phyloP scores from a whole-genome alignment of 2,888 invertebrate species.

The Portevinia maculata region DNA sequence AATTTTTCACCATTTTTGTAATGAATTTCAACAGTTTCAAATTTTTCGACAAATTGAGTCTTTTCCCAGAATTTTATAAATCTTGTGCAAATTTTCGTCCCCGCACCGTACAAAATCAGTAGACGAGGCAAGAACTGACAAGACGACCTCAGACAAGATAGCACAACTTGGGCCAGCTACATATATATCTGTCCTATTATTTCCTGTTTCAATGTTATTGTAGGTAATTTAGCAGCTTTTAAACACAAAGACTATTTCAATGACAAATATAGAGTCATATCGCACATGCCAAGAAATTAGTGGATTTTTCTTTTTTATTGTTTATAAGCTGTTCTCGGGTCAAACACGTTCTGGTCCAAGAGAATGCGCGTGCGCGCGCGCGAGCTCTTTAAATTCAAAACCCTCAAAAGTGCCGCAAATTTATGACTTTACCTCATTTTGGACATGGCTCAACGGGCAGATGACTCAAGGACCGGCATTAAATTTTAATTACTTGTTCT shows the following conservation, averaged over 20 bases:
- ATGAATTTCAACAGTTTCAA: too few relatives aligned
- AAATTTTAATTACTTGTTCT: constrained; percentile 69
- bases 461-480: constrained; percentile 74
- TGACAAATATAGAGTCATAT: constrained; percentile 57
- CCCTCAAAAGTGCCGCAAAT: constrained; percentile 76
- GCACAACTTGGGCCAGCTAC: constrained; percentile 10
- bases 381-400: constrained; percentile 55
- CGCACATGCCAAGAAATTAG: constrained; percentile 70
- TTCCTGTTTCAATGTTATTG: constrained; percentile 33
- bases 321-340: constrained; percentile 47
- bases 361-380: constrained; percentile 63
- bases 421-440: constrained; percentile 75
- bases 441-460: constrained; percentile 71
- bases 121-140: too few relatives aligned
- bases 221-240: constrained; percentile 56
- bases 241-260: constrained; percentile 57
- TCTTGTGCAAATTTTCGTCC: too few relatives aligned
- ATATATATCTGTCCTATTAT: constrained; percentile 49
- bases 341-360: constrained; percentile 57
- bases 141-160: not conserved
- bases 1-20: too few relatives aligned
- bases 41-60: too few relatives aligned
- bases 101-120: too few relatives aligned
- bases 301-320: constrained; percentile 34
- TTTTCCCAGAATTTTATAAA: too few relatives aligned